These are phyloP conservation scores for Chromis chromis DNA, from an alignment of 2,797 vertebrate genomes.

Conservation along the genomic window DNA sequence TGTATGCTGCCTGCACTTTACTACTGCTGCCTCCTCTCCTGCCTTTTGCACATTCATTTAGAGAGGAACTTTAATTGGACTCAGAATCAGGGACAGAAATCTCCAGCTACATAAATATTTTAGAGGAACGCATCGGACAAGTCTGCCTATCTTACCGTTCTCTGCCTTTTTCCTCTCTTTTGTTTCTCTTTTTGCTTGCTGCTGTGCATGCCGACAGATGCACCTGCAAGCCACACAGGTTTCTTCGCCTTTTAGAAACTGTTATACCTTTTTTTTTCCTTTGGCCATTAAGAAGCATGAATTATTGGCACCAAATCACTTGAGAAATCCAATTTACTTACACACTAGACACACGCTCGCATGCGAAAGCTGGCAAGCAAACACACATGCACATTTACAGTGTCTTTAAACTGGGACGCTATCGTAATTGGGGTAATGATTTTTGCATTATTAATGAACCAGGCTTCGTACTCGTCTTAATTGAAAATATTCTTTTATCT, in stretches of 20 bases:
- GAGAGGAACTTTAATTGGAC: constrained; percentile 75
- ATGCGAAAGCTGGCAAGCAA: constrained; percentile 40
- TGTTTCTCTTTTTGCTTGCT: constrained; percentile 9
- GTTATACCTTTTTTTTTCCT: constrained; percentile 6
- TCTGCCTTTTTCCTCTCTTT: constrained; percentile 35
- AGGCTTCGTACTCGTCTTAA: constrained; percentile 73
- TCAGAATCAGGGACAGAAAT: constrained; percentile 75
- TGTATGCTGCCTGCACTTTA: background rate
- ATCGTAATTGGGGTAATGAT: constrained; percentile 78
- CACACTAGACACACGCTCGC: constrained; percentile 24
- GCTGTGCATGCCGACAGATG: constrained; percentile 31
- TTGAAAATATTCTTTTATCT: constrained; percentile 81
- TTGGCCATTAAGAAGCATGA: constrained; percentile 53
- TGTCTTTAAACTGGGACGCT: constrained; percentile 75
- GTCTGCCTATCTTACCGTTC: constrained; percentile 56
- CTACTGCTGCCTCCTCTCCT: constrained; percentile 40
- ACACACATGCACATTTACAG: constrained; percentile 41
- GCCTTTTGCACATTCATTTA: constrained; percentile 66
- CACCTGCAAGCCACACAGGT: constrained; percentile 13
- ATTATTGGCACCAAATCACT: constrained; percentile 62
- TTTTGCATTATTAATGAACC: constrained; percentile 82
- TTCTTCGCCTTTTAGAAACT: constrained; percentile 33
- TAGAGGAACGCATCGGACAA: constrained; percentile 64
- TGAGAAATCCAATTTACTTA: constrained; percentile 61
- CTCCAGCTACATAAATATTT: constrained; percentile 79